Evolutionary conservation across 2,797 vertebrate species (phyloP).

Genomic region (Tarsius wallacei): DNA sequence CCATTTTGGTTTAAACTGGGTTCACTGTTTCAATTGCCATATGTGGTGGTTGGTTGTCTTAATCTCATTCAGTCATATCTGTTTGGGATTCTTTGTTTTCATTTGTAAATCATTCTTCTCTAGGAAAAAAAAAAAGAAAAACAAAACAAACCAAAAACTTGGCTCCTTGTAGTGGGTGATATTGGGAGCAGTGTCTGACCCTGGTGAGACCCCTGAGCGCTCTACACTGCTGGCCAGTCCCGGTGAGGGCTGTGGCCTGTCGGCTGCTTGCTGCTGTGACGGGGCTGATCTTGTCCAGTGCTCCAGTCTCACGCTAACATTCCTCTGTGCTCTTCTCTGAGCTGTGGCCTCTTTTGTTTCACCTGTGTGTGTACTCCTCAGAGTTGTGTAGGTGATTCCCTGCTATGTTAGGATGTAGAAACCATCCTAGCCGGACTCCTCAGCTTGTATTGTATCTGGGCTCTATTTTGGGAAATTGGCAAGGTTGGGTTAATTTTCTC

Average conservation of each 20-base stretch:
- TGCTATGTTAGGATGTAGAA: accelerated
- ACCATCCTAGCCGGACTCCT: not conserved
- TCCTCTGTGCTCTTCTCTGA: not conserved
- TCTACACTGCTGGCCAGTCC: not conserved
- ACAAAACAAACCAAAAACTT: not conserved
- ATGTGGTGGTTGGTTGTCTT: not conserved
- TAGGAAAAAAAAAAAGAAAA: not conserved
- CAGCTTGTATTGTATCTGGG: not conserved
- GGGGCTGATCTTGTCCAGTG: not conserved
- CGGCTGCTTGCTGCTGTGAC: not conserved
- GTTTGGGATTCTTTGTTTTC: not conserved
- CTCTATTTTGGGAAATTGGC: not conserved
- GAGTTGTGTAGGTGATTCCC: not conserved
- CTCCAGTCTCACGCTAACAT: not conserved
- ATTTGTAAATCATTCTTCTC: not conserved
- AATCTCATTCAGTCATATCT: not conserved
- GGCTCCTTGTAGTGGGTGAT: not conserved
- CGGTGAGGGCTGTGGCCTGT: not conserved
- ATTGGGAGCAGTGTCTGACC: not conserved
- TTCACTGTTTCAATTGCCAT: not conserved
- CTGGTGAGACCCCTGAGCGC: not conserved
- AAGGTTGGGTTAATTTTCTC: not conserved
- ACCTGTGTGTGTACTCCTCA: not conserved
- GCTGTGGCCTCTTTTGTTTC: not conserved
- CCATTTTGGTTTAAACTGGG: not conserved